Evolutionary conservation across 2,113 vertebrate genomes (phyloP), one percentile per base, ranked within the genome.

Genomic region (Eira barbara): DNA sequence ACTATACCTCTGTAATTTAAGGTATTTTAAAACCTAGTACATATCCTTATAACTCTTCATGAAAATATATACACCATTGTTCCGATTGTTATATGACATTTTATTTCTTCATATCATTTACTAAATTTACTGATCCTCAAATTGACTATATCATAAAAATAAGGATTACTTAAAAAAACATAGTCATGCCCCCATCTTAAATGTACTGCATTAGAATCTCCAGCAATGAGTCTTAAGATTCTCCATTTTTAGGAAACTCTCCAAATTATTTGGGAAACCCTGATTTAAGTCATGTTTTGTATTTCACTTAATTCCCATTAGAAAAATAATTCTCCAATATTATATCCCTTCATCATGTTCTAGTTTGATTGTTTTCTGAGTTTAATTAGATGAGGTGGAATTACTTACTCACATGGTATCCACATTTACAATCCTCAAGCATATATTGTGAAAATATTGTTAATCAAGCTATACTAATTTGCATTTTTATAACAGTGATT

Each of bases 321-420:
- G 55, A 95, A 90, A 91, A 88, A 61, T 42, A 95, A 93, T 10
- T 61, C 10, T 52, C 31, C 6, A 67, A 27, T 29, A 92, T 86
- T 52, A 17, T 31, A 95, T 59, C 11, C 31, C 23, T 7, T 91
- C 31, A 42, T 91, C 90, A 80, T 21, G 20, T 29, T 90, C 47
- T 79, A 10, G 74, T 8, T 3, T 55, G 47, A 85, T 90, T 45
- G 59, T 94, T 84, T 80, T 52, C 89, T 84, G 61, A 97, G 18
- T 89, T 88, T 93, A 92, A 96, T 84, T 90, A 17, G 49, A 94
- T 97, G 31, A 76, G 15, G 15, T 87, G 13, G 2, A 78, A 95
- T 91, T 39, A 18, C 52, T 80, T 74, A 3, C n/a, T 76, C 23
- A 82, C 20, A n/a, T 0, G 52, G 3, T 45, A 61, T 14, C 2